Evolutionary conservation across 2,113 vertebrate species (phyloP), one percentile per base, ranked within the genome.

Genomic region (Choloepus hoffmanni): DNA sequence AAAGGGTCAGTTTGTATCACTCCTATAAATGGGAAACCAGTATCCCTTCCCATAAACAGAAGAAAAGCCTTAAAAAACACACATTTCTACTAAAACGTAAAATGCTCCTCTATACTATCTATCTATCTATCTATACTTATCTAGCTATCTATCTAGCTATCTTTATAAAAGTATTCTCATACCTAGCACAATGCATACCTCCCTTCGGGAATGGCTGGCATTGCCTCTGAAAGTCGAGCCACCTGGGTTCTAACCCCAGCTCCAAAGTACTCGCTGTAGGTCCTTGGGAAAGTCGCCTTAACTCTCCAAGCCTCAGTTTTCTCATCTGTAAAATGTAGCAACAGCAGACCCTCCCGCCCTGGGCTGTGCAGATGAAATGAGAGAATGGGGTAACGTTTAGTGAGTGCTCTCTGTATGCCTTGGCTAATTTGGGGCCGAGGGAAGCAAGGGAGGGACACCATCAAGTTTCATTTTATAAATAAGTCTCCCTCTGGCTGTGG

Each of bases 31-130:
- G 55, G 63, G 53, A 76, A 96, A 88, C 36, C 23, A 70, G 55
- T 43, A 77, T 23, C 45, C 62, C 53, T 89, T 86, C 36, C 53
- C 87, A 83, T 70, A 92, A 88, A 76, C 60, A 76, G 78, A 93
- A 63, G 79, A 87, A 92, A 91, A 93, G 43, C 48, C 87, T 60
- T 77, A 86, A 85, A 90, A 63, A 81, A 93, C 86, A 86, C 48
- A 79, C 45, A 90, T 81, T 65, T 87, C 50, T 82, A 79, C 60
- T 33, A 89, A 92, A 85, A 85, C 92, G 60, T 55, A 76, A 81
- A 70, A n/a, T 68, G 50, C 70, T 58, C 63, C 73, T 60, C n/a
- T 45, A 36, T 43, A 45, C 67, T 78, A 87, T 90, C 63, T 48
- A 40, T 24, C 43, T 45, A 45, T 45, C 43, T 45, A 45, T 36